A percentile compares a stretch with the other conserved stretches of the same genome.
Evolutionary conservation across 2,888 invertebrate genomes (phyloP).

Genomic region (Athalia circularis): DNA sequence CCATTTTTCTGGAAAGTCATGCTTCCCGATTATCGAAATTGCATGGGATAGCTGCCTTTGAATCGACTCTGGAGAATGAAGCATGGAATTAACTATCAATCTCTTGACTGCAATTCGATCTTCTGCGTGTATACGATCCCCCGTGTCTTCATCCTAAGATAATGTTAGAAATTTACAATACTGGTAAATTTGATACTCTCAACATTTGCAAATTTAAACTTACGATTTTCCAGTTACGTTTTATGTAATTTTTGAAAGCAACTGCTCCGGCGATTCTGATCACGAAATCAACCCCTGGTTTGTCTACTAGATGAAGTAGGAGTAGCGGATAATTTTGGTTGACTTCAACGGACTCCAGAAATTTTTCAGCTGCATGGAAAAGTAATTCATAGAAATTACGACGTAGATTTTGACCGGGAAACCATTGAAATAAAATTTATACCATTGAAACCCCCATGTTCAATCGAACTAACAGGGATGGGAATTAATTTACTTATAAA

Average conservation of each 20-base stretch:
- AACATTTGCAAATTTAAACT: slow-evolving; percentile 66
- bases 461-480: no score
- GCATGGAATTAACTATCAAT: slow-evolving; percentile 93
- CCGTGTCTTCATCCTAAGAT: slow-evolving; percentile 81
- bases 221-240: slow-evolving; percentile 95
- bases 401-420: slow-evolving; percentile 8
- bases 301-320: slow-evolving; percentile 90
- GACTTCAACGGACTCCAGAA: slow-evolving; percentile 91
- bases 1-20: slow-evolving; percentile 98
- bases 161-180: slow-evolving; percentile 14
- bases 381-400: not conserved
- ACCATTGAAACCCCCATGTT: no score
- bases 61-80: slow-evolving; percentile 91
- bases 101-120: slow-evolving; percentile 90
- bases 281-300: slow-evolving; percentile 85
- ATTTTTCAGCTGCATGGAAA: slow-evolving; percentile 88
- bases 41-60: slow-evolving; percentile 97
- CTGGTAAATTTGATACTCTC: not conserved
- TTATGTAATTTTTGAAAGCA: slow-evolving; percentile 97
- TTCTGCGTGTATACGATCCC: slow-evolving; percentile 85
- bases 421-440: slow-evolving; percentile 29
- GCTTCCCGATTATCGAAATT: slow-evolving; percentile 95
- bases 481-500: no score
- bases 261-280: slow-evolving; percentile 94
- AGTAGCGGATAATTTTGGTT: slow-evolving; percentile 94